Conservation (phyloP, 1,140 invertebrate species). For the Dufourea novaeangliae region DNA sequence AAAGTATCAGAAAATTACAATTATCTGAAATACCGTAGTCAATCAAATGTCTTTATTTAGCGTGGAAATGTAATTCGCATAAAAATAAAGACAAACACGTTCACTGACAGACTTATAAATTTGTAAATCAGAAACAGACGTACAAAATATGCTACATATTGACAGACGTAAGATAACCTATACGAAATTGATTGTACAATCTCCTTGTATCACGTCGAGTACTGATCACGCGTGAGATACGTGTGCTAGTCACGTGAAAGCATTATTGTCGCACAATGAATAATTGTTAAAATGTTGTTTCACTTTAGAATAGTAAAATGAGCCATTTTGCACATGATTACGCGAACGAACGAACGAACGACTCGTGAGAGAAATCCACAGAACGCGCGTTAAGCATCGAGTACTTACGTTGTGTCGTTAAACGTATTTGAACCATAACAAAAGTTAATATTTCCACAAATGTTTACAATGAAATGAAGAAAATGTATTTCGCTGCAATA, state of each 20-base stretch:
- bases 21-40: background rate
- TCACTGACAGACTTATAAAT: background rate
- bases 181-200: conserved; percentile 30
- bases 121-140: background rate
- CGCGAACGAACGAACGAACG: background rate
- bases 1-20: background rate
- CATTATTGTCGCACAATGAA: background rate
- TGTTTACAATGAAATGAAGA: conserved; percentile 77
- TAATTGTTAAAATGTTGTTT: conserved; percentile 48
- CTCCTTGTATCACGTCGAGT: background rate
- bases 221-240: background rate
- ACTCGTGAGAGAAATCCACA: background rate
- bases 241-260: background rate
- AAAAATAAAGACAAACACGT: background rate
- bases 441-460: conserved; percentile 71
- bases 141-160: conserved; percentile 44
- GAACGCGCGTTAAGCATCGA: background rate
- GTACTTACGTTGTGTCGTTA: conserved; percentile 70
- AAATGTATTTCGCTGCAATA: conserved; percentile 74
- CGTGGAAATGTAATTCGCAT: background rate
- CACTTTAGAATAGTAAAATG: conserved; percentile 29
- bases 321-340: conserved; percentile 60
- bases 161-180: conserved; percentile 50
- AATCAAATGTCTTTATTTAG: background rate
- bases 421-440: conserved; percentile 77